A percentile compares a stretch with the other conserved stretches of the same genome.
phyloP scores from a whole-genome alignment of 2,888 invertebrate genomes.

The Sinohyriopsis cumingii region DNA sequence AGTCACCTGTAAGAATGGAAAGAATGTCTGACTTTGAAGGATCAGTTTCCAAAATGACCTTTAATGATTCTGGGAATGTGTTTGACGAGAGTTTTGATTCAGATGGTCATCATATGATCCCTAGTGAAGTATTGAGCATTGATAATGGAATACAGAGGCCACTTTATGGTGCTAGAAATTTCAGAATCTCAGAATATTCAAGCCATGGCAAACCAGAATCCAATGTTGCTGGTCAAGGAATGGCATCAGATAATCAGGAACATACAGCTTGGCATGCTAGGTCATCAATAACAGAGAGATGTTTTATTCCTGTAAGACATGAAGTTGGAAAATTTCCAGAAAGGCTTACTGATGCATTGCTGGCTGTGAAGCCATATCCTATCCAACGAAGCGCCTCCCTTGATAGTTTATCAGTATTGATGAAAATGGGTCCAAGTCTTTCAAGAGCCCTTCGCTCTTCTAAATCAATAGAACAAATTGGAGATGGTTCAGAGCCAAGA shows the following conservation, averaged over 20 bases:
- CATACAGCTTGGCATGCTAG: no score
- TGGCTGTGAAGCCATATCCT: constrained; percentile 36
- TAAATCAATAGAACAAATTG: background rate
- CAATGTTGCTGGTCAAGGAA: no score
- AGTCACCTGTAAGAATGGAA: constrained; percentile 19
- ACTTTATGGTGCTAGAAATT: no score
- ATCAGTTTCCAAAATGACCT: constrained; percentile 30
- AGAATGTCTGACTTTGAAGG: constrained; percentile 28
- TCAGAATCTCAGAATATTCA: no score
- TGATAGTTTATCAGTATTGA: constrained; percentile 24
- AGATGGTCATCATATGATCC: no score
- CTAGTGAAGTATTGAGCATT: no score
- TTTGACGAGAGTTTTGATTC: constrained; percentile 35
- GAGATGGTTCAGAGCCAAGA: background rate
- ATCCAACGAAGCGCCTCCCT: constrained; percentile 26
- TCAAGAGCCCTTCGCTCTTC: constrained; percentile 10
- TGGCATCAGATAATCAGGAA: no score
- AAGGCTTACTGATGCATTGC: constrained; percentile 31
- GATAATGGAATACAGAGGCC: no score
- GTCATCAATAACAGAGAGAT: background rate
- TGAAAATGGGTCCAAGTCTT: constrained; percentile 19
- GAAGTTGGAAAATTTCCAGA: constrained; percentile 36
- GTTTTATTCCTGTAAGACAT: constrained; percentile 5
- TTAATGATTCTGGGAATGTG: constrained; percentile 55
- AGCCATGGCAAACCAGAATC: no score